phyloP scores from a whole-genome alignment of 2,113 vertebrate species.

The Gnathonemus longibarbis region DNA sequence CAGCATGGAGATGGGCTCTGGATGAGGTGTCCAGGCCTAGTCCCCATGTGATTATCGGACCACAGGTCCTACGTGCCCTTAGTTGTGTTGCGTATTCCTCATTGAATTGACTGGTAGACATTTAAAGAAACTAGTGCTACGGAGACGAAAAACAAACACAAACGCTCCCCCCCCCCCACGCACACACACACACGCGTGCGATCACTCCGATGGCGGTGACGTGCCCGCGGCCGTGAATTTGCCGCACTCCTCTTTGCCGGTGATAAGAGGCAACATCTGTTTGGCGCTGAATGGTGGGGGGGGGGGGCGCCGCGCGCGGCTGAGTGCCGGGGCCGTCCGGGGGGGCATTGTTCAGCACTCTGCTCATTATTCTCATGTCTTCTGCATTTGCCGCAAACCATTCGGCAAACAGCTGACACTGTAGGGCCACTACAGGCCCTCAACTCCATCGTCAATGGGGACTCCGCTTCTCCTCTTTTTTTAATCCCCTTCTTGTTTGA shows the following conservation, averaged over 20 bases:
- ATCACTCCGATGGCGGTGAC: background rate
- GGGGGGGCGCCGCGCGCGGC: conserved; percentile 66
- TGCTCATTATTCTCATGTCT: conserved; percentile 65
- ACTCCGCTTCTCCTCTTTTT: conserved; percentile 34
- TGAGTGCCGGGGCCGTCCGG: conserved; percentile 59
- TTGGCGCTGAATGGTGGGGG: conserved; percentile 75
- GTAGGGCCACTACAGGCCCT: conserved; percentile 60
- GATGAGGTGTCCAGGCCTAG: background rate
- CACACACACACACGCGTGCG: background rate
- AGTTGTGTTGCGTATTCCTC: background rate
- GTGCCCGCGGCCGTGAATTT: background rate
- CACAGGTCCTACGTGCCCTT: background rate
- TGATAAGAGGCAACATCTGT: conserved; percentile 93
- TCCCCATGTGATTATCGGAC: background rate
- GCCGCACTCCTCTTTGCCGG: conserved; percentile 20
- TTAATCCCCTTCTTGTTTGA: conserved; percentile 48
- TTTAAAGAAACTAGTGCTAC: background rate
- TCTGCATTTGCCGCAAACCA: conserved; percentile 68
- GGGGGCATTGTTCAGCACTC: conserved; percentile 64
- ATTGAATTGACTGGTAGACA: background rate
- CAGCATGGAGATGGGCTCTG: background rate
- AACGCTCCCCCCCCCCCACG: background rate
- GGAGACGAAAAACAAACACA: background rate
- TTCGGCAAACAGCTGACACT: conserved; percentile 75
- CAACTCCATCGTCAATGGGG: conserved; percentile 60